These are phyloP conservation scores for Tanytarsus gracilentus DNA, from an alignment of 2,888 invertebrate species.

Conservation along the genomic window DNA sequence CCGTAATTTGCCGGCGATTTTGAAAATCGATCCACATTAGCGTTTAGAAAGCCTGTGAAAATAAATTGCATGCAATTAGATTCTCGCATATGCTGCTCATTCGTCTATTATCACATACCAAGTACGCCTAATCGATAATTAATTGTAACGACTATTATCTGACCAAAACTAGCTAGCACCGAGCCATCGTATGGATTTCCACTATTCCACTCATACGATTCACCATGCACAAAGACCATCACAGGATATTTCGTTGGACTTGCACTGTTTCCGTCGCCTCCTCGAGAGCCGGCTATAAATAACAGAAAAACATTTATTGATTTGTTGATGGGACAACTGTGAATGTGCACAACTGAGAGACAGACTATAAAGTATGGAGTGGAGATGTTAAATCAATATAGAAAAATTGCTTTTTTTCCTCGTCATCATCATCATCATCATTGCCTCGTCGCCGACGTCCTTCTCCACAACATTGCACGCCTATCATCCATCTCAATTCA, in stretches of 20 bases:
- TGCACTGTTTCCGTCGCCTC: constrained; percentile 46
- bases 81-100: neutral
- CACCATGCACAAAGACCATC: constrained; percentile 85
- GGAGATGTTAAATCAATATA: no score
- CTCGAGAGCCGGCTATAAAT: constrained; percentile 19
- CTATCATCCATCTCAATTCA: no score
- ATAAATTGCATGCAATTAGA: constrained; percentile 26
- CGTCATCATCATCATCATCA: no score
- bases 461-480: no score
- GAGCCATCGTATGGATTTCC: constrained; percentile 97
- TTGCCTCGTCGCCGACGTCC: no score
- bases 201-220: constrained; percentile 95
- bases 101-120: constrained; percentile 49
- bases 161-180: constrained; percentile 87
- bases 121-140: constrained; percentile 74
- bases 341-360: no score
- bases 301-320: neutral
- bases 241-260: constrained; percentile 65
- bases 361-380: no score
- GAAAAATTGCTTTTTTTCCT: no score
- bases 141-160: constrained; percentile 79
- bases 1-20: constrained; percentile 91
- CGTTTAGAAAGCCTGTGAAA: constrained; percentile 79
- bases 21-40: constrained; percentile 76
- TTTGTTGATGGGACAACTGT: neutral